Conservation (phyloP, 2,888 invertebrate species). For the Sarcophaga variegata region DNA sequence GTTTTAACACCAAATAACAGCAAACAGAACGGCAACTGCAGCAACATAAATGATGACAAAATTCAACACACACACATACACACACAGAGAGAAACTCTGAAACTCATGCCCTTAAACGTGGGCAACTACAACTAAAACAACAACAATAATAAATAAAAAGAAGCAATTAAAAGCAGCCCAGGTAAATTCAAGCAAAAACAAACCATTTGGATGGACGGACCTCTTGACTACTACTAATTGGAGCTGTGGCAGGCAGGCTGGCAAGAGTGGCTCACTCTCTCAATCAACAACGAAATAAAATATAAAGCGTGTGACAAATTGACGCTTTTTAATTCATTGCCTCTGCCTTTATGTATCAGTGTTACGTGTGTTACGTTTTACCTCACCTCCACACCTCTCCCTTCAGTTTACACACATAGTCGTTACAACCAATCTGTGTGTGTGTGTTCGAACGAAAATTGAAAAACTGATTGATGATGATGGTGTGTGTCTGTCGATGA, state of each 20-base stretch:
- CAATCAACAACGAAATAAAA: conserved; percentile 14
- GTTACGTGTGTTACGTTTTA: conserved; percentile 23
- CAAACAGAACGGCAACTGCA: not conserved
- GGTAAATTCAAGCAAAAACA: conserved; percentile 42
- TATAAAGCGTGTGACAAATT: conserved; percentile 78
- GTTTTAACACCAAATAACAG: conserved; percentile 57
- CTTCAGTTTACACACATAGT: not conserved
- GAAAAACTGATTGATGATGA: conserved; percentile 77
- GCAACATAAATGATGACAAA: not conserved
- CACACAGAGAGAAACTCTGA: not conserved
- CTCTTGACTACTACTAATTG: conserved; percentile 48
- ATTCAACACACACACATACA: not conserved
- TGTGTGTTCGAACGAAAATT: conserved; percentile 68
- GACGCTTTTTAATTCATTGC: conserved; percentile 79
- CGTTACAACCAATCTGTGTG: conserved; percentile 43
- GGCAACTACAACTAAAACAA: not conserved
- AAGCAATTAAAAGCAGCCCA: conserved; percentile 41
- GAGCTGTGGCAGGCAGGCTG: conserved; percentile 7
- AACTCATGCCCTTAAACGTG: not conserved
- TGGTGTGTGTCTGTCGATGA: conserved; percentile 65
- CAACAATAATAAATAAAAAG: conserved; percentile 28
- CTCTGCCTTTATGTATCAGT: conserved; percentile 70
- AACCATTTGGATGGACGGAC: conserved; percentile 4
- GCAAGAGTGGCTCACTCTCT: not conserved
- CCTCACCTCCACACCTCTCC: not conserved